Base-by-base conservation (phyloP, 1,140 invertebrate species). In the fruit fly (Drosophila melanogaster) region DNA sequence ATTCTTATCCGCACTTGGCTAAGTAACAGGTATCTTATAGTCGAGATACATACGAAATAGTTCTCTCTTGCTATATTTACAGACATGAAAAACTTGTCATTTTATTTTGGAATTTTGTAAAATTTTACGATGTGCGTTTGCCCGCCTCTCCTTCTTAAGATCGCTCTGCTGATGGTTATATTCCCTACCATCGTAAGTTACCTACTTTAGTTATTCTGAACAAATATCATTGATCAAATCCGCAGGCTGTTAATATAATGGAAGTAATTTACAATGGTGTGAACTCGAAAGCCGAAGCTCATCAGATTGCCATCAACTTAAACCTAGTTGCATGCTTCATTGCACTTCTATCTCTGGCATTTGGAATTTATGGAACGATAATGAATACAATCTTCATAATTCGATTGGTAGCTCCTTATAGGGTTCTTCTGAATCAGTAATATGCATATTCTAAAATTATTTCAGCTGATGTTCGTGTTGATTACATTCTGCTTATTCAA, bases 51-150 rank as follows among this genome's bases (percentile, higher is more conserved):
- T 3, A 22, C 19, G 2, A 22, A 22, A 22, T 22, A 22, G 19
- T 22, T 3, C 30, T 8, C 8, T 10, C 30, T 30, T 10, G 7
- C 8, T 8, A 0, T 30, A 30, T 30, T 1, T 51, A 7, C n/a
- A n/a, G 22, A n/a, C 46, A 47, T 30, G 47, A 35, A n/a, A 37
- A 35, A n/a, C n/a, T 30, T 59, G 64, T 59, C 55, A 22, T 14
- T 19, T 37, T 10, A n/a, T 14, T 14, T 38, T 24, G 2, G 19
- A 4, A 38, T 7, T 38, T 19, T 11, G 19, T 22, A 11, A 10
- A 53, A 49, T 49, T 44, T 65, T 19, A 40, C 5, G 10, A 79
- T 79, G 77, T 79, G 77, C 40, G 12, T 41, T 19, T 50, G 56
- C 40, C 47, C 69, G 14, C 30, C 8, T 5, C 3, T 22, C 1